phyloP scores from a whole-genome alignment of 2,797 vertebrate genomes.

The Microchirus variegatus region DNA sequence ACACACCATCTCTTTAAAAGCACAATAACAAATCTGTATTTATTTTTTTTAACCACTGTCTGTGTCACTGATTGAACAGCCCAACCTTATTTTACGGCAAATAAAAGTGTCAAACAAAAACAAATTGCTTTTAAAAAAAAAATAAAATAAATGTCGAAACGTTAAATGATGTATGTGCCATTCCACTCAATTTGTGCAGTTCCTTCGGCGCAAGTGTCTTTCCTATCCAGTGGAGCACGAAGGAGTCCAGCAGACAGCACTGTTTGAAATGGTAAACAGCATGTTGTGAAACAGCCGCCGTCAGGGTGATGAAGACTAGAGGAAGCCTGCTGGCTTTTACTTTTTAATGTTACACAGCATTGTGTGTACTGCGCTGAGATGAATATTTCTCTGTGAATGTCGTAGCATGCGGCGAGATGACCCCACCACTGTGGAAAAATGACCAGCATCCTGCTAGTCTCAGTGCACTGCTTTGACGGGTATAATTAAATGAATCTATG shows the following conservation, averaged over 20 bases:
- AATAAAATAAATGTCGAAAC: neutral
- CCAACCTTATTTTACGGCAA: conserved; percentile 5
- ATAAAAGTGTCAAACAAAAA: conserved; percentile 19
- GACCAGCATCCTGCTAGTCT: conserved; percentile 48
- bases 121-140: conserved; percentile 10
- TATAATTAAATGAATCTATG: conserved; percentile 65
- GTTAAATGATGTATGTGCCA: neutral
- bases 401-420: conserved; percentile 58
- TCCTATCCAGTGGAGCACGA: conserved; percentile 36
- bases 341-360: conserved; percentile 70
- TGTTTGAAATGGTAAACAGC: conserved; percentile 68
- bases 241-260: conserved; percentile 42
- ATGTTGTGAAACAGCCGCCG: conserved; percentile 54
- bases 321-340: conserved; percentile 58
- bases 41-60: neutral
- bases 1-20: neutral
- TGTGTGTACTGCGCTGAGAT: conserved; percentile 48
- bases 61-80: neutral
- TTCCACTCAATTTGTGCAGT: neutral
- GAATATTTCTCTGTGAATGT: conserved; percentile 73
- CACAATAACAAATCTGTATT: neutral
- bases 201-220: conserved; percentile 13
- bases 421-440: conserved; percentile 48
- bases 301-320: conserved; percentile 49
- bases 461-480: conserved; percentile 32